A percentile compares a stretch with the other conserved stretches of the same genome.
Conservation (phyloP, 2,888 invertebrate species). For the Chydorus sphaericus region DNA sequence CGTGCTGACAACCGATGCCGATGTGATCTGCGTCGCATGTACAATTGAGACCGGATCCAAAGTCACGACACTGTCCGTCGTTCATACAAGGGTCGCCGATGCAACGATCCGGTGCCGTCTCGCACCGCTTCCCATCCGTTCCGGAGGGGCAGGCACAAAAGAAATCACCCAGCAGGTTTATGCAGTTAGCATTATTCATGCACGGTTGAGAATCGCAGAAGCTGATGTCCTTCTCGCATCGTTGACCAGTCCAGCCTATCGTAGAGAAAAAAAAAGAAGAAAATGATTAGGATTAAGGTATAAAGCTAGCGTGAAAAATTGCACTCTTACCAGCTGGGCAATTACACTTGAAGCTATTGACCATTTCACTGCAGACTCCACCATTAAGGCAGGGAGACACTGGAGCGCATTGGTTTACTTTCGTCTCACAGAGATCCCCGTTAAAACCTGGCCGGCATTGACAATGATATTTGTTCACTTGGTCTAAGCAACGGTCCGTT, state of each 20-base stretch:
- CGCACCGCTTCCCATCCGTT: constrained; percentile 92
- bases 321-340: constrained; percentile 36
- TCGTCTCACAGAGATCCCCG: constrained; percentile 67
- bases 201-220: constrained; percentile 75
- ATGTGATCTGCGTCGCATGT: constrained; percentile 73
- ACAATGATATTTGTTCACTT: constrained; percentile 74
- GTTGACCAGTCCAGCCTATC: constrained; percentile 78
- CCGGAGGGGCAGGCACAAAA: constrained; percentile 91
- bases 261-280: too few relatives aligned
- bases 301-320: background rate
- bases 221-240: constrained; percentile 75
- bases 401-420: constrained; percentile 73
- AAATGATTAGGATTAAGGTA: background rate
- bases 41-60: constrained; percentile 86
- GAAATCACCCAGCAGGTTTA: constrained; percentile 79
- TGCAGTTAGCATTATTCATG: constrained; percentile 81
- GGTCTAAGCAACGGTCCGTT: constrained; percentile 75
- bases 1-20: constrained; percentile 83
- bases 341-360: constrained; percentile 65
- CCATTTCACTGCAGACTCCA: constrained; percentile 73
- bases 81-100: constrained; percentile 92
- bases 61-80: constrained; percentile 87
- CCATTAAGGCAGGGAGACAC: constrained; percentile 67
- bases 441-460: constrained; percentile 77
- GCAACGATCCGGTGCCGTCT: constrained; percentile 88